Base-by-base conservation (phyloP, 2,888 invertebrate species). In the Megastigmus dorsalis region DNA sequence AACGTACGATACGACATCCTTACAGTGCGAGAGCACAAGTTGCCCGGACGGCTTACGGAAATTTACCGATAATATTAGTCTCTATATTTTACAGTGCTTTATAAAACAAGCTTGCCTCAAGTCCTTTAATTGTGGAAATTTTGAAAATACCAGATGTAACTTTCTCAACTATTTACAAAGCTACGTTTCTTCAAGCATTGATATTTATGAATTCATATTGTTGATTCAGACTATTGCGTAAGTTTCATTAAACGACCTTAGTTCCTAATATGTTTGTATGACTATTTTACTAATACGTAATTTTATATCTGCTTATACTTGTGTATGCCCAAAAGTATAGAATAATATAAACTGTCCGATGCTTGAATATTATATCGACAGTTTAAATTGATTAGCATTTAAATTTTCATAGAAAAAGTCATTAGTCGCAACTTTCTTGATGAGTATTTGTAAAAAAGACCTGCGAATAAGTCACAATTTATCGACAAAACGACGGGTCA, bases 1-100 rank as follows among this genome's bases (percentile, higher is more conserved):
- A 71, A 75, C 66, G 67, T 67, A 71, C 71, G 75, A 71, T 75
- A 75, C 67, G 71, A 26, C 70, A 50, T 59, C 69, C 57, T 54
- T 65, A 30, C 36, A 20, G 26, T 33, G 55, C 41, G 15, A 23
- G 33, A 41, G 57, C 62, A 55, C 67, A 74, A 67, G 33, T 60
- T 66, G 45, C 54, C 18, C n/a, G 20, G 54, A 74, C 20, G 38
- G 60, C 50, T 55, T 62, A 38, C 20, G 30, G 38, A 59, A 74
- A 74, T 68, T 74, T 63, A 65, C 45, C 69, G 59, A 45, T 52
- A 38, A 38, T 63, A 59, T 69, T 57, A 59, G 52, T 38, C 54
- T 38, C 45, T 20, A 48, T 23, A 28, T 28, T 20, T 30, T 7
- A 48, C 13, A 33, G 1, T 41, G 26, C 5, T 45, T 70, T 54